These are phyloP conservation scores for Cichlasoma orientale DNA, from an alignment of 2,797 vertebrate species.

Conservation along the genomic window DNA sequence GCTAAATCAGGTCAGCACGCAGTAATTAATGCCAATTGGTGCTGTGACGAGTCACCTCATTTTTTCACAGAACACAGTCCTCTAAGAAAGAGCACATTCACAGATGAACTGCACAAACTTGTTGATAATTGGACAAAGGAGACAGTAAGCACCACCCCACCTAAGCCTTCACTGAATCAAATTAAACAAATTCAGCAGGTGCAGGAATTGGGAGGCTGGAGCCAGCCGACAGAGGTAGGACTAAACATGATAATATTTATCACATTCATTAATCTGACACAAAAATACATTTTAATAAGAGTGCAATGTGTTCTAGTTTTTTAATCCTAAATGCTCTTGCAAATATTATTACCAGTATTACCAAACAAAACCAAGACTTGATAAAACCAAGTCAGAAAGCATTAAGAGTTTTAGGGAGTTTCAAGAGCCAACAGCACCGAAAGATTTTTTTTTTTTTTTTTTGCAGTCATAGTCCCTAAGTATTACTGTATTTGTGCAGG, in stretches of 20 bases:
- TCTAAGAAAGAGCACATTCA: conserved; percentile 90
- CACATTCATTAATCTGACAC: neutral
- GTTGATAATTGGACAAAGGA: conserved; percentile 94
- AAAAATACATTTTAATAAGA: neutral
- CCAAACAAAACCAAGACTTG: neutral
- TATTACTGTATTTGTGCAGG: conserved; percentile 56
- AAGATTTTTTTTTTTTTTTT: neutral
- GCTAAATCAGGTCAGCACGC: neutral
- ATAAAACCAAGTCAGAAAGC: neutral
- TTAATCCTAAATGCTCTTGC: neutral
- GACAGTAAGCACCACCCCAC: conserved; percentile 76
- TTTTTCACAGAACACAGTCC: conserved; percentile 72
- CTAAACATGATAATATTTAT: neutral
- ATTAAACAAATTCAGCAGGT: conserved; percentile 92
- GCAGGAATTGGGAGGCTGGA: conserved; percentile 87
- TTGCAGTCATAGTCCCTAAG: neutral
- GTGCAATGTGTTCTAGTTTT: neutral
- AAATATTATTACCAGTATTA: too few species aligned
- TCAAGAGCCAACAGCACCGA: neutral
- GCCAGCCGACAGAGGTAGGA: conserved; percentile 83
- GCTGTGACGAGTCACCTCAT: neutral
- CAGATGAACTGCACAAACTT: conserved; percentile 92
- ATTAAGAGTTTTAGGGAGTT: neutral
- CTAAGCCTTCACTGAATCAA: conserved; percentile 92
- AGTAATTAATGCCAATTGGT: neutral